Evolutionary conservation across 2,888 invertebrate genomes (phyloP).

Genomic region (Anodontia alba): DNA sequence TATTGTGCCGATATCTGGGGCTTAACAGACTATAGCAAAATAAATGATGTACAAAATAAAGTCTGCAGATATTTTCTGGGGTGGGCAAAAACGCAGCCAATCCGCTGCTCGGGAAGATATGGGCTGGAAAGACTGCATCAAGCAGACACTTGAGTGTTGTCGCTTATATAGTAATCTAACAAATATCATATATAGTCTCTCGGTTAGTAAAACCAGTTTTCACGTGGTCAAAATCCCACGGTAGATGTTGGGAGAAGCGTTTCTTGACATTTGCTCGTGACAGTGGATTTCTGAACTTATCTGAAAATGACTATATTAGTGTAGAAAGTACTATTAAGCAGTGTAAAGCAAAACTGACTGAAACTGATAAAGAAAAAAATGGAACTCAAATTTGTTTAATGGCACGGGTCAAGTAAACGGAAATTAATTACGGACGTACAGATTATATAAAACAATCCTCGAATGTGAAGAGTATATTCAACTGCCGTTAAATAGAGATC

Average conservation of each 20-base stretch:
- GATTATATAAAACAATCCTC: not conserved
- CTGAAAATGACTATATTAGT: not conserved
- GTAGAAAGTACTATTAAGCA: not conserved
- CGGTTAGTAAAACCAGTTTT: slow-evolving; percentile 1
- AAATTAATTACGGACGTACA: not conserved
- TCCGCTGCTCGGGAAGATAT: not conserved
- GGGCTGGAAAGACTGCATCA: slow-evolving; percentile 18
- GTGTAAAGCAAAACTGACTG: not conserved
- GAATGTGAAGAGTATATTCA: not conserved
- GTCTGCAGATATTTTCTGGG: slow-evolving; percentile 8
- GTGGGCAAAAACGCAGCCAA: slow-evolving; percentile 15
- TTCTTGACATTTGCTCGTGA: not conserved
- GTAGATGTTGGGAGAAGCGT: slow-evolving; percentile 17
- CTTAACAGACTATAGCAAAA: slow-evolving; percentile 15
- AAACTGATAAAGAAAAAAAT: not conserved
- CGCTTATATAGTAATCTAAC: slow-evolving; percentile 4
- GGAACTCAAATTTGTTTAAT: not conserved
- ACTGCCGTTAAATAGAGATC: not conserved
- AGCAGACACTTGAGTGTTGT: slow-evolving; percentile 15
- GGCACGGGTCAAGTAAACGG: not conserved
- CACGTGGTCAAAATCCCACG: slow-evolving; percentile 8
- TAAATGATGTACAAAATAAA: slow-evolving; percentile 17
- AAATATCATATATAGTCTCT: not conserved
- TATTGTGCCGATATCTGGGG: slow-evolving; percentile 15
- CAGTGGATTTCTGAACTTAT: not conserved